These are phyloP conservation scores for Chlorocebus sabaeus DNA, from an alignment of 2,113 vertebrate genomes.

Conservation along the genomic window DNA sequence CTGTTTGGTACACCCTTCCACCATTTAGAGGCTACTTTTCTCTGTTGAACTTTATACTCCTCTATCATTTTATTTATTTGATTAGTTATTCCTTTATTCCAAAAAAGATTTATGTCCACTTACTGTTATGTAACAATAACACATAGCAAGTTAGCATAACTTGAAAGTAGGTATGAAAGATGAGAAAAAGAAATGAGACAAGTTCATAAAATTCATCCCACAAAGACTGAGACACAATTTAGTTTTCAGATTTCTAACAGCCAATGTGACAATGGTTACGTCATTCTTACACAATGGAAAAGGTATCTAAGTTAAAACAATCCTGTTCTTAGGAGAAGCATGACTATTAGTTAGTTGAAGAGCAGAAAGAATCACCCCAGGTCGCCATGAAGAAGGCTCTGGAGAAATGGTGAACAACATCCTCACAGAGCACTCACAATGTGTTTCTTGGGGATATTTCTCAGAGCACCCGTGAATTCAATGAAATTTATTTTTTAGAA, in stretches of 20 bases:
- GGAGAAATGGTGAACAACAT: neutral
- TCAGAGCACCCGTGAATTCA: neutral
- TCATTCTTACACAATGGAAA: neutral
- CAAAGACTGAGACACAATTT: neutral
- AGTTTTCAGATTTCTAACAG: neutral
- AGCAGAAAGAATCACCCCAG: neutral
- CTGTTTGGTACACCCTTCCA: neutral
- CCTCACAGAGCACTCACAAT: neutral
- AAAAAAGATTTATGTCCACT: neutral
- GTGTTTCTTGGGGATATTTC: neutral
- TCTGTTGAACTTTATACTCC: neutral
- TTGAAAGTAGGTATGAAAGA: conserved; percentile 12
- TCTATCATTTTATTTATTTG: conserved; percentile 14
- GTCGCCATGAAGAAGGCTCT: neutral
- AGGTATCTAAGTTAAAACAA: neutral
- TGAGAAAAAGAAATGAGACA: neutral
- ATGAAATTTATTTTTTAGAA: neutral
- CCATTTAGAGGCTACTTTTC: neutral
- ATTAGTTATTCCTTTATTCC: neutral
- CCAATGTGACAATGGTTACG: neutral
- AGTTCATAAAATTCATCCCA: neutral
- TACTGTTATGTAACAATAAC: neutral
- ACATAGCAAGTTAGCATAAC: neutral
- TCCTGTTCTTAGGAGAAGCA: neutral
- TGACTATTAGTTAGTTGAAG: neutral